Evolutionary conservation across 1,140 invertebrate species (phyloP), one percentile per base, ranked within the genome.

Genomic region (Diorhabda carinulata): DNA sequence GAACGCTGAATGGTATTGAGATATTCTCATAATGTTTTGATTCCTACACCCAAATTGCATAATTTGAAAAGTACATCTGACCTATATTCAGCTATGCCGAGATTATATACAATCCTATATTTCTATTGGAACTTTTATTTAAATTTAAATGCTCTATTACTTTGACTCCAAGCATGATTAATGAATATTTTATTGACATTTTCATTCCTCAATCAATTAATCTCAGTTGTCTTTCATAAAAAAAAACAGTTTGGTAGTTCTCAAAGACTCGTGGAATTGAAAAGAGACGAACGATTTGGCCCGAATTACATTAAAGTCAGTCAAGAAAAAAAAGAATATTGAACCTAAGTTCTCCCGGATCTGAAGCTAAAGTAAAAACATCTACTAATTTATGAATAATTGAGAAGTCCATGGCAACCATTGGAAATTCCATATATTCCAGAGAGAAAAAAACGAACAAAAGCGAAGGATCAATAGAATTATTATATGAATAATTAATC

Each of bases 351-450:
- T 52, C n/a, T 52, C 47, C 3, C 3, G 6, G n/a, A n/a, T 52
- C n/a, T 52, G 2, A 52, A n/a, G n/a, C n/a, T 52, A 6, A 52
- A n/a, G n/a, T 52, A 52, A 52, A 52, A 52, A 52, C 47, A 52
- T 52, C 47, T n/a, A 52, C 6, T n/a, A 52, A 52, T n/a, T 52
- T 52, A 52, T 52, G 47, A 52, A 52, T 52, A 52, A 52, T 8
- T 52, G 47, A 52, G n/a, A 52, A 52, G 47, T 52, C n/a, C n/a
- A 52, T n/a, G 47, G n/a, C 47, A n/a, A n/a, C 47, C 47, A n/a
- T 52, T 52, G 47, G 47, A n/a, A 52, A 52, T 8, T n/a, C n/a
- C 3, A 52, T n/a, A n/a, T 8, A 6, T 52, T 52, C 4, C n/a
- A 8, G 4, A 52, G n/a, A n/a, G 47, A 52, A 52, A 52, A 52